These are phyloP conservation scores for Rafetus swinhoei DNA, from an alignment of 2,113 vertebrate species.

Conservation along the genomic window DNA sequence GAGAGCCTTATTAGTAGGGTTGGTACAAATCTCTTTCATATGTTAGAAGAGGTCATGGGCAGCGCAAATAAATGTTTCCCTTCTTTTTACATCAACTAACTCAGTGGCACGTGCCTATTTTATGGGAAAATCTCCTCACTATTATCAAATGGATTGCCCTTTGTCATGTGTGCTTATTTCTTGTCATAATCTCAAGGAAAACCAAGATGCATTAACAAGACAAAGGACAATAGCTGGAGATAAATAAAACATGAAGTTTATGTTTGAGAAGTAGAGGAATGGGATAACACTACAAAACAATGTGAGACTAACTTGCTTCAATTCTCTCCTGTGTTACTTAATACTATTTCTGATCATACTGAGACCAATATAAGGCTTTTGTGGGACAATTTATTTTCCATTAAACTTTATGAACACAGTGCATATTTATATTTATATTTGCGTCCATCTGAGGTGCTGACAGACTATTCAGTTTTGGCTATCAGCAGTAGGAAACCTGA, in stretches of 20 bases:
- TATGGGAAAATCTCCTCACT: not conserved
- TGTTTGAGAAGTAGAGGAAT: not conserved
- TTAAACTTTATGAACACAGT: not conserved
- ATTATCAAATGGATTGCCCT: not conserved
- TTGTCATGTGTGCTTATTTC: not conserved
- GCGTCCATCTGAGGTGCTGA: not conserved
- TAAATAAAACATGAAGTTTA: not conserved
- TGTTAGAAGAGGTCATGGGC: not conserved
- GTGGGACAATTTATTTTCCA: not conserved
- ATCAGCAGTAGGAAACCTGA: not conserved
- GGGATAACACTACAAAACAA: not conserved
- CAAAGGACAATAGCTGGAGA: not conserved
- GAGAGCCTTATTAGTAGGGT: fast-evolving
- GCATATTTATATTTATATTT: not conserved
- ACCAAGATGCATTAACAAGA: not conserved
- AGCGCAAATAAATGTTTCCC: not conserved
- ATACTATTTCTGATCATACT: not conserved
- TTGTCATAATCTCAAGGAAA: not conserved
- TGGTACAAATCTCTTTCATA: not conserved
- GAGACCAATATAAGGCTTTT: not conserved
- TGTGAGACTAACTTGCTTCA: not conserved
- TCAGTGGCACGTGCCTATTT: not conserved
- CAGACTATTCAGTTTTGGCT: not conserved
- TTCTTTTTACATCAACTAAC: not conserved
- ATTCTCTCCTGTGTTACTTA: not conserved